phyloP scores from a whole-genome alignment of 1,140 invertebrate species.

The Drosophila sucinea region DNA sequence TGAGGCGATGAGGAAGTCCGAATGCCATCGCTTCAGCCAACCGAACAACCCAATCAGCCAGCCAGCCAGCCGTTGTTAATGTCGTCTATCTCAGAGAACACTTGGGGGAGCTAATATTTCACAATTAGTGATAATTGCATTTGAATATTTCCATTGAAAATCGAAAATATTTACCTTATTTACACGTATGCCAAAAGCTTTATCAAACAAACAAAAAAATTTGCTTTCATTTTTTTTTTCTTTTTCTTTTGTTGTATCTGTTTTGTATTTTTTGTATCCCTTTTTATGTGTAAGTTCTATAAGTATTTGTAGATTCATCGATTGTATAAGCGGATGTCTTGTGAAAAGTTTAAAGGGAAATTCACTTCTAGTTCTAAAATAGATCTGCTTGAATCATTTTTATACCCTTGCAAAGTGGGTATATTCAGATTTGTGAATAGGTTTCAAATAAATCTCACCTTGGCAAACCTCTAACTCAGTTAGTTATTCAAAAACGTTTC shows the following conservation, averaged over 20 bases:
- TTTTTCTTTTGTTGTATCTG: neutral
- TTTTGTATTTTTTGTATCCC: neutral
- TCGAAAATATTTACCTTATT: slow-evolving; percentile 67
- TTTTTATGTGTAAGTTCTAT: neutral
- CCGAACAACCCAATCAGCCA: slow-evolving; percentile 15
- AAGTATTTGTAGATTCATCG: neutral
- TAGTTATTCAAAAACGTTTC: no score
- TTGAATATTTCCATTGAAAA: slow-evolving; percentile 51
- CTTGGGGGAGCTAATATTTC: slow-evolving; percentile 7
- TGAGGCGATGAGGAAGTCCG: slow-evolving; percentile 57
- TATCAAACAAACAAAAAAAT: slow-evolving; percentile 25
- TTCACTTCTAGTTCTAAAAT: slow-evolving; percentile 12
- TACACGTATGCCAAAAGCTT: slow-evolving; percentile 32
- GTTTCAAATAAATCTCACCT: no score
- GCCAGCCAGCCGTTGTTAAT: slow-evolving; percentile 8
- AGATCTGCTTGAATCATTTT: slow-evolving; percentile 8
- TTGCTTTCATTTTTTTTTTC: no score
- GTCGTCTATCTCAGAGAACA: neutral
- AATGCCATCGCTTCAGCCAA: slow-evolving; percentile 4
- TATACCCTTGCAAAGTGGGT: neutral
- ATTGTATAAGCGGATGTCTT: slow-evolving; percentile 7
- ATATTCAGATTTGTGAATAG: no score
- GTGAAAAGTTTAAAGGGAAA: slow-evolving; percentile 9
- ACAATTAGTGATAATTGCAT: slow-evolving; percentile 71
- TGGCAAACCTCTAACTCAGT: no score